phyloP scores from a whole-genome alignment of 2,888 invertebrate species.

The Clunio marinus region DNA sequence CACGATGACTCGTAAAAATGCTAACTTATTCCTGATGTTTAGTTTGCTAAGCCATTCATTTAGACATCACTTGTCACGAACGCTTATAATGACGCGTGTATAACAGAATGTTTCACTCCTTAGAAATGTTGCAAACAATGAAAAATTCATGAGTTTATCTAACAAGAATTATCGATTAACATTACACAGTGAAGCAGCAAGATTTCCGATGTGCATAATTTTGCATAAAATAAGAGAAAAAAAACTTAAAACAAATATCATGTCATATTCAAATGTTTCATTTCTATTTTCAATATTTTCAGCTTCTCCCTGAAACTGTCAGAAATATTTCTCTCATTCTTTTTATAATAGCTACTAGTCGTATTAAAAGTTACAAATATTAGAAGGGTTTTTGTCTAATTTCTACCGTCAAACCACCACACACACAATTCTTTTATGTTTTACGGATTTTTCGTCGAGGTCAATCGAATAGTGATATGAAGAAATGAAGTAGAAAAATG shows the following conservation, averaged over 20 bases:
- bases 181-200: too few species aligned
- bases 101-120: not conserved
- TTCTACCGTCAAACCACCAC: too few species aligned
- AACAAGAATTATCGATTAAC: too few species aligned
- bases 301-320: too few species aligned
- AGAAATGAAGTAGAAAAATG: not conserved
- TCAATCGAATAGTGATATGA: not conserved
- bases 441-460: not conserved
- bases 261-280: too few species aligned
- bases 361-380: too few species aligned
- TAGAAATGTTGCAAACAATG: not conserved
- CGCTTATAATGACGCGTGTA: not conserved
- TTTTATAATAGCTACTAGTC: too few species aligned
- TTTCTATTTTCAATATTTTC: too few species aligned
- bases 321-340: too few species aligned
- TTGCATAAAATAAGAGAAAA: too few species aligned
- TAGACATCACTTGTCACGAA: not conserved
- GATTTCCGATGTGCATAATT: too few species aligned
- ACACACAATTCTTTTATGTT: not conserved
- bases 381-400: not conserved
- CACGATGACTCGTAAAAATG: not conserved
- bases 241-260: too few species aligned
- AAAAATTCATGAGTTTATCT: constrained; percentile 2
- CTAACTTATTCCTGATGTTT: not conserved
- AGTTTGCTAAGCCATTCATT: not conserved